These are phyloP conservation scores for Furcula furcula DNA, from an alignment of 2,888 invertebrate species.

Conservation along the genomic window DNA sequence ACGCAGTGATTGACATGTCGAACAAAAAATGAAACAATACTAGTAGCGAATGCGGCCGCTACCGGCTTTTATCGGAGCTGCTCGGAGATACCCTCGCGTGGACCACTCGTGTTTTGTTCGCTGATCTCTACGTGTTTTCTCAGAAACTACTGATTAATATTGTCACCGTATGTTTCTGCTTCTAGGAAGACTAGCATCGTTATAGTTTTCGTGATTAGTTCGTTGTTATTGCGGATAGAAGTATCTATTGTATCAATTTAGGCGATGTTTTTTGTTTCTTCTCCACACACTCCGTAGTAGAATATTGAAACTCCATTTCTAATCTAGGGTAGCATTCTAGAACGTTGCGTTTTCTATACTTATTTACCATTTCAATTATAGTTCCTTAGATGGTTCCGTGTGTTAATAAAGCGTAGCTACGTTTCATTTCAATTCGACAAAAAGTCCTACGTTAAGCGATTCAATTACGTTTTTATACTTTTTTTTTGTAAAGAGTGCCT, in stretches of 20 bases:
- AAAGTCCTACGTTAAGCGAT: constrained; percentile 49
- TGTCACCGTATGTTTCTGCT: constrained; percentile 19
- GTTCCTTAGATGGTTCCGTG: constrained; percentile 36
- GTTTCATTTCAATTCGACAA: constrained; percentile 45
- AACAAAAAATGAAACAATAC: constrained; percentile 61
- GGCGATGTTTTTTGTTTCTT: not conserved
- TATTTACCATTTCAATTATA: constrained; percentile 27
- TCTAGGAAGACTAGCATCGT: constrained; percentile 22
- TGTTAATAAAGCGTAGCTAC: constrained; percentile 31
- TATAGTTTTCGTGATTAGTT: constrained; percentile 8
- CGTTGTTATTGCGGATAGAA: not conserved
- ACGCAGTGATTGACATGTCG: constrained; percentile 52
- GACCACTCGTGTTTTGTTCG: constrained; percentile 31
- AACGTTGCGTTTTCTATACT: constrained; percentile 22
- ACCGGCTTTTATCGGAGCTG: constrained; percentile 38
- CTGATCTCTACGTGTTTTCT: constrained; percentile 17
- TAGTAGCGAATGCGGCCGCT: constrained; percentile 44
- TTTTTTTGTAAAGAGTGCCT: constrained; percentile 40
- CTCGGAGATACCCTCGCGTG: constrained; percentile 21
- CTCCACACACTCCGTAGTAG: too few species aligned
- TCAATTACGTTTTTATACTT: constrained; percentile 57
- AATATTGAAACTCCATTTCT: not conserved
- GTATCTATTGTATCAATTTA: not conserved
- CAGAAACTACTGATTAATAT: constrained; percentile 23
- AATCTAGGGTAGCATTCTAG: constrained; percentile 12